A percentile compares a stretch with the other conserved stretches of the same genome.
Conservation (phyloP, 1,140 invertebrate species). For the Zaprionus taronus region DNA sequence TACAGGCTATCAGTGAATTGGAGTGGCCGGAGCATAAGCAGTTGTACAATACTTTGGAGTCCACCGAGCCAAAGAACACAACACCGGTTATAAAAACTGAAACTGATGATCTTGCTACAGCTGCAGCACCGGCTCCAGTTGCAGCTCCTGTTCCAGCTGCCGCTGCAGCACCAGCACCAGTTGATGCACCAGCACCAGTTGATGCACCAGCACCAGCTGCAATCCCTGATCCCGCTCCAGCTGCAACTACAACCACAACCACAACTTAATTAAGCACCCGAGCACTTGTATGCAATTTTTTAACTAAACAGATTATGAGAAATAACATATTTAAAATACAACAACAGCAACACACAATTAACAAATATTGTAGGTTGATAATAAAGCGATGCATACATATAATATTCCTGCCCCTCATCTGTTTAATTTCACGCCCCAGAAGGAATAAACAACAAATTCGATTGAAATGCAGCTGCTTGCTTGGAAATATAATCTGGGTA, state of each 20-base stretch:
- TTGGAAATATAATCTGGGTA: background rate
- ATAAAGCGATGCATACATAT: constrained; percentile 43
- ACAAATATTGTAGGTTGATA: constrained; percentile 37
- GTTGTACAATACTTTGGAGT: constrained; percentile 29
- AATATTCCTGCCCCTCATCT: background rate
- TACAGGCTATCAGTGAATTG: constrained; percentile 64
- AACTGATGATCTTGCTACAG: background rate
- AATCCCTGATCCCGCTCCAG: background rate
- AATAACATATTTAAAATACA: constrained; percentile 13
- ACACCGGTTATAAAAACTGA: background rate
- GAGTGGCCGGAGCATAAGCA: constrained; percentile 63
- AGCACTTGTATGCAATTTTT: constrained; percentile 39
- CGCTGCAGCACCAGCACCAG: background rate
- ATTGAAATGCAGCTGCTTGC: constrained; percentile 26
- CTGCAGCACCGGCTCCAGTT: background rate
- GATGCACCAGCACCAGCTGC: background rate
- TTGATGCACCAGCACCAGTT: background rate
- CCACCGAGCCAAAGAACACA: constrained; percentile 9
- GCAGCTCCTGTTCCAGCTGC: background rate
- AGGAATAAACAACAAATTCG: background rate
- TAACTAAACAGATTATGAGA: constrained; percentile 14
- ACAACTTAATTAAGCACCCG: constrained; percentile 22
- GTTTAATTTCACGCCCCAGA: background rate
- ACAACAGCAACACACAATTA: constrained; percentile 3
- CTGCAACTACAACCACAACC: background rate